Percentiles rank a stretch among this genome's conserved stretches.
These are phyloP conservation scores for Ceraclea dissimilis DNA, from an alignment of 2,888 invertebrate species.

Conservation along the genomic window DNA sequence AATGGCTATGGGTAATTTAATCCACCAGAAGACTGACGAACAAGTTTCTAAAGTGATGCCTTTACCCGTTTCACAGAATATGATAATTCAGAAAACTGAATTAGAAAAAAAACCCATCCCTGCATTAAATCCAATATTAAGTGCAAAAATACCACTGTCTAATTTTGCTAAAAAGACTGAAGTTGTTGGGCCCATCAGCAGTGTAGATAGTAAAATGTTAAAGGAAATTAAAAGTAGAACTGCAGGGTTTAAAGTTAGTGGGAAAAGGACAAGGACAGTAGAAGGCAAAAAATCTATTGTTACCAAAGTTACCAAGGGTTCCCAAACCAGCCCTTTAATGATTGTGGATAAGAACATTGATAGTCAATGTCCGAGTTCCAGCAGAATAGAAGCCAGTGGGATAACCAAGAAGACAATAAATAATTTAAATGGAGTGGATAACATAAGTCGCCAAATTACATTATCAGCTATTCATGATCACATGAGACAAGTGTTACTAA, in stretches of 20 bases:
- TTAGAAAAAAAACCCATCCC: slow-evolving; percentile 20
- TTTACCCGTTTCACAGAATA: neutral
- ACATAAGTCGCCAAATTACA: neutral
- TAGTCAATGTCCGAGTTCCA: too few species aligned
- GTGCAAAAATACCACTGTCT: neutral
- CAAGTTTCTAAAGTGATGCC: neutral
- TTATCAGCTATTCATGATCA: slow-evolving; percentile 18
- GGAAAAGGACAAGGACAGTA: slow-evolving; percentile 11
- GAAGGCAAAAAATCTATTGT: slow-evolving; percentile 14
- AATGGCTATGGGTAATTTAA: neutral
- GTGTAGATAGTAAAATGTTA: slow-evolving; percentile 6
- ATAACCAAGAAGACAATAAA: neutral
- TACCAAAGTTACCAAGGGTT: slow-evolving; percentile 13
- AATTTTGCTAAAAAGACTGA: slow-evolving; percentile 20
- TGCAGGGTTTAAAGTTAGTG: slow-evolving; percentile 5
- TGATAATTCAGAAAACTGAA: neutral
- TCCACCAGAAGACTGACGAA: neutral
- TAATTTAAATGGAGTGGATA: neutral
- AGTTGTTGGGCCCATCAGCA: slow-evolving; percentile 11
- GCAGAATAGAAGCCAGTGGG: too few species aligned
- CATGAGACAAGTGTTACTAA: slow-evolving; percentile 20
- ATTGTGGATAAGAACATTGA: too few species aligned
- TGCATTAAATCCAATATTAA: slow-evolving; percentile 18
- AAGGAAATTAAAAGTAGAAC: slow-evolving; percentile 13
- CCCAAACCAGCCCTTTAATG: neutral